phyloP scores from a whole-genome alignment of 2,113 vertebrate species.

The Corythornis vintsioides region DNA sequence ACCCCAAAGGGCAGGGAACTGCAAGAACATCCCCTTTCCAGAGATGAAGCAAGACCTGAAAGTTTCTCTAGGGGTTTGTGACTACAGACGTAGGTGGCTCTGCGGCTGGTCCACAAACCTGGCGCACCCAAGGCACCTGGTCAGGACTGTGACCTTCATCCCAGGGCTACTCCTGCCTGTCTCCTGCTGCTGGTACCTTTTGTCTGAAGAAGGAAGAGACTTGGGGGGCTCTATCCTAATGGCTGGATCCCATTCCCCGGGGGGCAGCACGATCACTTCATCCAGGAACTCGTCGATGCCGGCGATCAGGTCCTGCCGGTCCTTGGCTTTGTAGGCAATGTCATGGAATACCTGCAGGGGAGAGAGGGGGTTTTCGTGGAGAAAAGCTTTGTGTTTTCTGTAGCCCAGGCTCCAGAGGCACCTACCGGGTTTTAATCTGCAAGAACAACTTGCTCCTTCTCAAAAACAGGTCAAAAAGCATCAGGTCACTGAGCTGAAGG shows the following conservation, averaged over 20 bases:
- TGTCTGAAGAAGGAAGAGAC: slow-evolving; percentile 92
- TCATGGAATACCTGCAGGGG: slow-evolving; percentile 91
- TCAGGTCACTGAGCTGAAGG: not conserved
- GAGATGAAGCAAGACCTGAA: not conserved
- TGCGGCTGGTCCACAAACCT: not conserved
- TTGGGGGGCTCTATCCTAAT: slow-evolving; percentile 99
- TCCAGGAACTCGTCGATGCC: slow-evolving; percentile 98
- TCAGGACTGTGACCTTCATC: not conserved
- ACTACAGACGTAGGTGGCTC: not conserved
- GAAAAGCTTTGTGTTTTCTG: not conserved
- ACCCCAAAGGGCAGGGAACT: not conserved
- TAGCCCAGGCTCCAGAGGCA: not conserved
- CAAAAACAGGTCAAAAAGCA: not conserved
- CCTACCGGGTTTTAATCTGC: not conserved
- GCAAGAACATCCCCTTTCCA: not conserved
- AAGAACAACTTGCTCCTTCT: not conserved
- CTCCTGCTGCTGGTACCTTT: slow-evolving; percentile 80
- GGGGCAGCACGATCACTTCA: slow-evolving; percentile 97
- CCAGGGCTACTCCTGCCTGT: not conserved
- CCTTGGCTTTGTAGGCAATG: slow-evolving; percentile 98
- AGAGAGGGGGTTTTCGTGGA: not conserved
- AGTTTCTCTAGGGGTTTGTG: not conserved
- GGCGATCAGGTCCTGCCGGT: slow-evolving; percentile 92
- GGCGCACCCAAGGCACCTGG: not conserved
- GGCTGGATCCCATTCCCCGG: slow-evolving; percentile 96